Evolutionary conservation across 2,113 vertebrate species (phyloP).

Genomic region (Oxyura jamaicensis): DNA sequence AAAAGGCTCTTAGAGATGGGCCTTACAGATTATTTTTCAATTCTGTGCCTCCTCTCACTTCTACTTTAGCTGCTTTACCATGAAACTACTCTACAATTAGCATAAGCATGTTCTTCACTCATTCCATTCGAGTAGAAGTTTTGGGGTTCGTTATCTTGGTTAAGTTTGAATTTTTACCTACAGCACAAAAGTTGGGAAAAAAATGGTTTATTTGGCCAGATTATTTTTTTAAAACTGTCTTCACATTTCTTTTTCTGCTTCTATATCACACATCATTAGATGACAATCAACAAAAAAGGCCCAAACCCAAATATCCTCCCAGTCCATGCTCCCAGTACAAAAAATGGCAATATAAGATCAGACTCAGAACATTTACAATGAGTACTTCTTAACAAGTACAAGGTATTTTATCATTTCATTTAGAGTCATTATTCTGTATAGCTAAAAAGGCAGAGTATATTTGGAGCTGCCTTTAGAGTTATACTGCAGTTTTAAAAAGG

Average conservation of each 20-base stretch:
- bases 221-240: not conserved
- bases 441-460: not conserved
- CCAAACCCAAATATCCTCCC: not conserved
- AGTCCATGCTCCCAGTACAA: not conserved
- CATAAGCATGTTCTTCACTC: not conserved
- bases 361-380: not conserved
- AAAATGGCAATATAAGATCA: not conserved
- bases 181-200: not conserved
- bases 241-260: not conserved
- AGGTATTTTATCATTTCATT: not conserved
- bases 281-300: not conserved
- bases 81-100: not conserved
- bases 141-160: not conserved
- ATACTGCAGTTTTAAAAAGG: not conserved
- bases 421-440: not conserved
- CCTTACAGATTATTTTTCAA: not conserved
- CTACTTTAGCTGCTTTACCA: not conserved
- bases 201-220: too few species aligned
- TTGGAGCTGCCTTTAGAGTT: not conserved
- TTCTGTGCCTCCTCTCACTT: not conserved
- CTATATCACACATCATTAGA: not conserved
- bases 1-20: not conserved
- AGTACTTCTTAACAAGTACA: not conserved
- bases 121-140: not conserved
- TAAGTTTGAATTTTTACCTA: not conserved